Percentiles rank a stretch among this genome's conserved stretches.
phyloP scores from a whole-genome alignment of 2,113 vertebrate species.

The sheep (Ovis aries) region ARS-UI_Ramb_v3.0 NC_056058.1:62411501-62412000 shows the following conservation, averaged over 20 bases:
- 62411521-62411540: not conserved
- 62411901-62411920: not conserved
- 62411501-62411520: not conserved
- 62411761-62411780: not conserved
- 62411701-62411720: not conserved
- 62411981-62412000: constrained; percentile 51
- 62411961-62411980: constrained; percentile 61
- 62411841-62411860: not conserved
- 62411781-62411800: not conserved
- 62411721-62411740: not conserved
- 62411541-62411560: not conserved
- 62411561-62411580: not conserved
- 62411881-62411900: not conserved
- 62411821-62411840: not conserved
- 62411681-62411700: not conserved
- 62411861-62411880: not conserved
- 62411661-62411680: not conserved
- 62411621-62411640: not conserved
- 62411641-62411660: not conserved
- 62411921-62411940: not conserved
- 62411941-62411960: not conserved
- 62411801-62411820: not conserved
- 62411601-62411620: not conserved
- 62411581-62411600: not conserved
- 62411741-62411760: not conserved